Conservation (phyloP, 2,888 invertebrate species). For the Carabus problematicus region DNA sequence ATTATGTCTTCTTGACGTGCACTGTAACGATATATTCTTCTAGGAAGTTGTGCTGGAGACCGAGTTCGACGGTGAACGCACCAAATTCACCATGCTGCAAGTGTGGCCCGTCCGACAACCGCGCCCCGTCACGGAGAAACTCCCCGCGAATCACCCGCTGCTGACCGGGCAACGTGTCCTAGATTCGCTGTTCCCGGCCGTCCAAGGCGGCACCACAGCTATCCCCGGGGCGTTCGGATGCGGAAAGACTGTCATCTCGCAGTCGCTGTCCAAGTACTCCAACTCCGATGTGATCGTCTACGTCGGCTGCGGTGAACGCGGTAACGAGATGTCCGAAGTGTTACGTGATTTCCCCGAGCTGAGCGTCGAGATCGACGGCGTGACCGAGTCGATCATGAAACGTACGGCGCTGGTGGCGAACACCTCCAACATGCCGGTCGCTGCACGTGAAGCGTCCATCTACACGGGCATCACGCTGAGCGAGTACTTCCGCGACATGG, state of each 20-base stretch:
- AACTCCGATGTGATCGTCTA: constrained; percentile 99
- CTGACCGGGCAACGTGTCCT: constrained; percentile 98
- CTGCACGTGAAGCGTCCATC: constrained; percentile 99
- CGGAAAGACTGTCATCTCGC: constrained; percentile 99
- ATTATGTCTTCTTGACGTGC: too few species aligned
- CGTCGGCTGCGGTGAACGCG: constrained; percentile 99
- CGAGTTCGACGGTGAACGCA: constrained; percentile 96
- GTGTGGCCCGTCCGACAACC: constrained; percentile 99
- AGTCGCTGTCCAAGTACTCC: constrained; percentile 98
- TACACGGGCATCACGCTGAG: constrained; percentile 99
- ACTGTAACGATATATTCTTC: too few species aligned
- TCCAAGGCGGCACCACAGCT: constrained; percentile 98
- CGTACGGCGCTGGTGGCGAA: constrained; percentile 99
- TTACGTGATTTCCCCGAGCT: constrained; percentile 98
- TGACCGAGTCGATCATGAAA: constrained; percentile 99
- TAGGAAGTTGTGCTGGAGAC: constrained; percentile 96
- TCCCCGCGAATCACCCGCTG: constrained; percentile 97
- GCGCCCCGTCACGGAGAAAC: constrained; percentile 95
- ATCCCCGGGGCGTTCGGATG: constrained; percentile 99
- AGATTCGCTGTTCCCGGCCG: constrained; percentile 98
- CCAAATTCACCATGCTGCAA: constrained; percentile 95
- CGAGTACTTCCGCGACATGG: constrained; percentile 99
- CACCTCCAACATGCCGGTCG: constrained; percentile 99
- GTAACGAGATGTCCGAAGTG: constrained; percentile 99
- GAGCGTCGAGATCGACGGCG: constrained; percentile 95